A percentile compares a stretch with the other conserved stretches of the same genome.
Conservation (phyloP, 2,888 invertebrate species). For the Muschampia plurimacula region DNA sequence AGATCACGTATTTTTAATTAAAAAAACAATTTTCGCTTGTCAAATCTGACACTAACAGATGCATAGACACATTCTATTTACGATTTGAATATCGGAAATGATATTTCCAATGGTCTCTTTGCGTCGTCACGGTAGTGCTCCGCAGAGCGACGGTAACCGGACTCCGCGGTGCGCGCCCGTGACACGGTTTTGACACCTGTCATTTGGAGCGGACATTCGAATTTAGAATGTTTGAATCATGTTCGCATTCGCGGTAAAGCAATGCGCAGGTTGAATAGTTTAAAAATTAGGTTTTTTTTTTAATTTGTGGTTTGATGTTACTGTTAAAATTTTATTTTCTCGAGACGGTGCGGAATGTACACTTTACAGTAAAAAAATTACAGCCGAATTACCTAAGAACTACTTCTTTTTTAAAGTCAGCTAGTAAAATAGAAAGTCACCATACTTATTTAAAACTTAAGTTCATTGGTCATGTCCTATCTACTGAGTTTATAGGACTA, state of each 20-base stretch:
- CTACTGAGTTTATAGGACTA: too few relatives aligned
- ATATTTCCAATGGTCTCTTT: conserved; percentile 71
- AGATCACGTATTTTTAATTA: neutral
- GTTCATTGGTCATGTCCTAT: too few relatives aligned
- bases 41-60: conserved; percentile 10
- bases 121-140: conserved; percentile 66
- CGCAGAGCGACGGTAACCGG: conserved; percentile 79
- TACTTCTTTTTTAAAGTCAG: too few relatives aligned
- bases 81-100: conserved; percentile 77
- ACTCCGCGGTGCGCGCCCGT: conserved; percentile 80
- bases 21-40: conserved; percentile 12
- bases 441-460: too few relatives aligned
- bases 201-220: conserved; percentile 76
- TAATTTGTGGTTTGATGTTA: neutral
- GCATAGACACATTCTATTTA: conserved; percentile 51
- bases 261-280: conserved; percentile 19
- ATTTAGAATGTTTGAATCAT: conserved; percentile 76
- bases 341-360: too few relatives aligned
- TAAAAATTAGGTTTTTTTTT: conserved; percentile 36
- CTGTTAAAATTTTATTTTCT: too few relatives aligned
- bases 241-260: conserved; percentile 47
- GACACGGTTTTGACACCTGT: conserved; percentile 82
- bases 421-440: too few relatives aligned
- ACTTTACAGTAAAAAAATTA: too few relatives aligned
- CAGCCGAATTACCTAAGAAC: too few relatives aligned